Conservation (phyloP, 2,113 vertebrate genomes). For the Thunnus maccoyii region DNA sequence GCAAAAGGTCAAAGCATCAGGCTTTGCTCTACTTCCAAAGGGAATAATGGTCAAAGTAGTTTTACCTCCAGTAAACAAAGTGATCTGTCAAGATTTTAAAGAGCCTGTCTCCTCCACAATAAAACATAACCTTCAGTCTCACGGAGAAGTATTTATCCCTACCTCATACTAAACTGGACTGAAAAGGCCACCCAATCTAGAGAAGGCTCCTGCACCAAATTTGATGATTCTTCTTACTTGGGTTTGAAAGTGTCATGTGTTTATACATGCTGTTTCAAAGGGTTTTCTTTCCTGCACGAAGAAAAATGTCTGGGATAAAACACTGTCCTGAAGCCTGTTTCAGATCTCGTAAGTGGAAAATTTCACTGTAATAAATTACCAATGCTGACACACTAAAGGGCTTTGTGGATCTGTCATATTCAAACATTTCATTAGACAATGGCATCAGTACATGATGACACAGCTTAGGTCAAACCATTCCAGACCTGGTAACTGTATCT, state of each 20-base stretch:
- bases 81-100: conserved; percentile 61
- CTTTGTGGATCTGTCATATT: conserved; percentile 75
- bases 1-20: conserved; percentile 82
- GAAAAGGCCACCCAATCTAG: conserved; percentile 29
- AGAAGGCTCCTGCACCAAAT: not conserved
- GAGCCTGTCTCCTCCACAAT: conserved; percentile 37
- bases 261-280: conserved; percentile 7
- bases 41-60: conserved; percentile 56
- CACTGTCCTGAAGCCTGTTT: conserved; percentile 15
- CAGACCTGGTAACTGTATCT: conserved; percentile 79
- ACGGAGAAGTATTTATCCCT: conserved; percentile 9
- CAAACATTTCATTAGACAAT: conserved; percentile 77
- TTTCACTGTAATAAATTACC: conserved; percentile 62
- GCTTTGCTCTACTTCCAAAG: conserved; percentile 73
- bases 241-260: conserved; percentile 17
- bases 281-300: conserved; percentile 5
- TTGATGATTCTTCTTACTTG: not conserved
- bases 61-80: conserved; percentile 66
- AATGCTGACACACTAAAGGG: conserved; percentile 54
- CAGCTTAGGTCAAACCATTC: conserved; percentile 78
- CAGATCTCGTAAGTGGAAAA: conserved; percentile 47
- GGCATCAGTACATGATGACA: conserved; percentile 68
- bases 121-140: conserved; percentile 32
- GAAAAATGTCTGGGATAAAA: conserved; percentile 27
- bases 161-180: conserved; percentile 21